Evolutionary conservation across 2,888 invertebrate genomes (phyloP).

Genomic region (Agelastica alni): DNA sequence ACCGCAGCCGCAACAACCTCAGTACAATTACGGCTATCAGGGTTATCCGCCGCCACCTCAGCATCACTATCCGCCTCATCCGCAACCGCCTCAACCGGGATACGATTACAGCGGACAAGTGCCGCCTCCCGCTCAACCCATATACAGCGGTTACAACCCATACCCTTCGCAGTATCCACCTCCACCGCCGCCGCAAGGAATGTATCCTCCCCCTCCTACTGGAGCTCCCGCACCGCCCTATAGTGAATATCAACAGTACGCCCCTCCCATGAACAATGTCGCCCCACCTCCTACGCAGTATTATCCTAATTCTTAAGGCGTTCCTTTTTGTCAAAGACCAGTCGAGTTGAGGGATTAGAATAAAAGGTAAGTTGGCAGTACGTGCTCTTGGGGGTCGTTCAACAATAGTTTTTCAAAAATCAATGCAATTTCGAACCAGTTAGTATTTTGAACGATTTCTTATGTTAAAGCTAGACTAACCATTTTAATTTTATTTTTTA

Average conservation of each 20-base stretch:
- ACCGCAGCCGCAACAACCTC: conserved; percentile 43
- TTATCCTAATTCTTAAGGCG: conserved; percentile 42
- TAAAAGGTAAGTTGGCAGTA: too few relatives aligned
- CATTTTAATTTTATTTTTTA: too few relatives aligned
- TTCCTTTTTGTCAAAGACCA: conserved; percentile 9
- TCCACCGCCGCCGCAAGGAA: conserved; percentile 43
- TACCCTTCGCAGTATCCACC: conserved; percentile 48
- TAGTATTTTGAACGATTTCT: too few relatives aligned
- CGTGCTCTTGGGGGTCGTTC: too few relatives aligned
- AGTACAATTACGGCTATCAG: conserved; percentile 47
- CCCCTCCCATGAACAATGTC: conserved; percentile 35
- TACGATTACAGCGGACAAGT: conserved; percentile 35
- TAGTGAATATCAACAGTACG: conserved; percentile 49
- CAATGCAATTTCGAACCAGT: too few relatives aligned
- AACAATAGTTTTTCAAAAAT: too few relatives aligned
- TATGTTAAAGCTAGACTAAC: too few relatives aligned
- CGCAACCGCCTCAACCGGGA: conserved; percentile 34
- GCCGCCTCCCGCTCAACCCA: conserved; percentile 36
- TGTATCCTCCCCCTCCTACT: conserved; percentile 44
- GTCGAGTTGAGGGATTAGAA: conserved; percentile 17
- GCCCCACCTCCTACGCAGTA: conserved; percentile 37
- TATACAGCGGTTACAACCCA: conserved; percentile 37
- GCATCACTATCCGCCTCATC: conserved; percentile 45
- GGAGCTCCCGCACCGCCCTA: conserved; percentile 41
- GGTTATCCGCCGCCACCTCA: conserved; percentile 49